These are phyloP conservation scores for Metopolophium dirhodum DNA, from an alignment of 1,140 invertebrate species.

Conservation along the genomic window DNA sequence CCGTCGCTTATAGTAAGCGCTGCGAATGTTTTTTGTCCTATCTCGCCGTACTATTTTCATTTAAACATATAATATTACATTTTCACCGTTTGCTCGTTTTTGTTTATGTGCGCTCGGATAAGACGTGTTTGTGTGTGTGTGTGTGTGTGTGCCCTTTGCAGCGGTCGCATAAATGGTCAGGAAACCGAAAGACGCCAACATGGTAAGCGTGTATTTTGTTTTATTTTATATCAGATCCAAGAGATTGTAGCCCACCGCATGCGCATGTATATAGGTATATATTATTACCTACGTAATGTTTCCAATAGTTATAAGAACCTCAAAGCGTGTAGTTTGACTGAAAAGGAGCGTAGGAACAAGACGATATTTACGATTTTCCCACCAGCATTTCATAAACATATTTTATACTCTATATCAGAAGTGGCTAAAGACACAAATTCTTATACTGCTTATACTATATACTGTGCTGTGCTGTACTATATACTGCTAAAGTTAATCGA, in stretches of 20 bases:
- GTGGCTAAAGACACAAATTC: no score
- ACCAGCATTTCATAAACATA: no score
- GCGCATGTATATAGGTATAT: background rate
- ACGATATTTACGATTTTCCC: background rate
- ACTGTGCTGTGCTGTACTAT: no score
- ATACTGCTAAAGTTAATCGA: no score
- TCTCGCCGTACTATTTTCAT: background rate
- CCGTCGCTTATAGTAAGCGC: background rate
- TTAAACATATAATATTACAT: background rate
- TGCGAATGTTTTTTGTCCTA: no score
- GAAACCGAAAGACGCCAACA: slow-evolving; percentile 1
- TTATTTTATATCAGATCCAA: background rate
- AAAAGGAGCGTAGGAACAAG: background rate
- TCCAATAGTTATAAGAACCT: background rate
- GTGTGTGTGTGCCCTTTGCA: background rate
- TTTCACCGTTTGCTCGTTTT: background rate
- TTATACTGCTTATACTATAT: no score
- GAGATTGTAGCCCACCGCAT: background rate
- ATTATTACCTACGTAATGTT: background rate
- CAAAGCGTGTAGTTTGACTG: background rate
- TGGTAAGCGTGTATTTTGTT: background rate
- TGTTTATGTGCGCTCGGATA: background rate
- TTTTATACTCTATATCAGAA: no score
- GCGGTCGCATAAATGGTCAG: background rate
- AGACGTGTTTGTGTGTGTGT: background rate